Evolutionary conservation across 1,140 invertebrate species (phyloP), one percentile per base, ranked within the genome.

Genomic region (Diprion similis): DNA sequence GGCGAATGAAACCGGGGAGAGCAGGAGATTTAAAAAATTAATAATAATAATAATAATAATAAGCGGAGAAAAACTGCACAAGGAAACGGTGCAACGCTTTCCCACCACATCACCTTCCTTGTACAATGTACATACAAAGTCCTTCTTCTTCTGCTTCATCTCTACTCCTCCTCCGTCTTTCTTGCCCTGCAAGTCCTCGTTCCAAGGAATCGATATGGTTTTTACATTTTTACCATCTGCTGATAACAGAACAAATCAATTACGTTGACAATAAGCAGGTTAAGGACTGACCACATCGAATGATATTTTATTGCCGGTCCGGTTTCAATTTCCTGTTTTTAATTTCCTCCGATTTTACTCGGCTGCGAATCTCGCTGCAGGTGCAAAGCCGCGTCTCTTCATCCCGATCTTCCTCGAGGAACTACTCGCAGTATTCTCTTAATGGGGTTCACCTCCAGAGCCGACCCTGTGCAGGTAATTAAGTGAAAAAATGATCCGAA

Each of bases 391-490:
- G 2, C 24, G 24, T 37, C 24, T 37, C 24, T 37, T 37, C 24
- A 6, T 37, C 24, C 24, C 0, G 24, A 37, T 37, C 24, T 37
- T 37, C 24, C 24, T 3, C 24, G 24, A 6, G 24, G 24, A 37
- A 37, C 75, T 81, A 73, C 69, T 75, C 68, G 73, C 71, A 71
- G 64, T 71, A 68, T 46, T 17, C 64, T 37, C 69, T 80, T 84
- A 84, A 85, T 85, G 82, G 83, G 77, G 77, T 84, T 84, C 80
- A 81, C 82, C 80, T 73, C 76, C 24, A 6, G 24, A 65, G 70
- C 79, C 81, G 80, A 83, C 46, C 80, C 81, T 47, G 74, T 51
- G 78, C 78, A 80, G 24, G 24, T 85, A 85, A 85, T 85, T 85
- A 83, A 84, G 84, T 83, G 78, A 73, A 78, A 81, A 81, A 81